Evolutionary conservation across 2,797 vertebrate species (phyloP).

Genomic region (Acanthurus lineatus): DNA sequence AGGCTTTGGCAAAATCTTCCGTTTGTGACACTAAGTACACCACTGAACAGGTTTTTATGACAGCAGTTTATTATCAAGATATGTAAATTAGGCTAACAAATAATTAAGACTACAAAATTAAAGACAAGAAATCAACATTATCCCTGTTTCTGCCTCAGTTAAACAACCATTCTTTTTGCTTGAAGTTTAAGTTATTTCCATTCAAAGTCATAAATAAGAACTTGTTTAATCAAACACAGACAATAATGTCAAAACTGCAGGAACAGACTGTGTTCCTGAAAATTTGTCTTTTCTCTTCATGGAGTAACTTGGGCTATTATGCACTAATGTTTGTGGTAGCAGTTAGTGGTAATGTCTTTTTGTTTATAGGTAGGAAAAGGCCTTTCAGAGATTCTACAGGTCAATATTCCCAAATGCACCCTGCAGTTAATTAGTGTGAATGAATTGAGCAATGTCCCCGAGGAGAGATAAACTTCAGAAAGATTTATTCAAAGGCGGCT

Average conservation of each 20-base stretch:
- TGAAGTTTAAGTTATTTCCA: too few relatives aligned
- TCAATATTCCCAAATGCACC: slow-evolving; percentile 54
- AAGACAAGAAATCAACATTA: too few relatives aligned
- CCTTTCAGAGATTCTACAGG: slow-evolving; percentile 42
- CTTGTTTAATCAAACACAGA: neutral
- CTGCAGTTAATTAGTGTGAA: slow-evolving; percentile 54
- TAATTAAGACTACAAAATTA: too few relatives aligned
- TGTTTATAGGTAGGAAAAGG: neutral
- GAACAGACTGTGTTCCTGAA: neutral
- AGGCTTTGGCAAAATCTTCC: too few relatives aligned
- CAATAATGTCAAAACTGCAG: neutral
- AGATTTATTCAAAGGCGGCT: slow-evolving; percentile 37
- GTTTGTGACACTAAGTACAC: too few relatives aligned
- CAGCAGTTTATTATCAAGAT: too few relatives aligned
- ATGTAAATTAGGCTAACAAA: too few relatives aligned
- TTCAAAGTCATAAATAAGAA: neutral
- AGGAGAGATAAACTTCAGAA: slow-evolving; percentile 32
- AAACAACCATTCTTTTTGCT: too few relatives aligned
- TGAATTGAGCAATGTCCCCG: slow-evolving; percentile 38
- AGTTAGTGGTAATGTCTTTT: slow-evolving; percentile 3
- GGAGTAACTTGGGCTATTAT: neutral
- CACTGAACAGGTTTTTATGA: too few relatives aligned
- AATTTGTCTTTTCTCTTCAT: slow-evolving; percentile 3
- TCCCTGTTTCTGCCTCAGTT: too few relatives aligned
- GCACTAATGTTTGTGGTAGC: neutral